Base-by-base conservation (phyloP, 2,113 vertebrate genomes). In the Mohoua ochrocephala region DNA sequence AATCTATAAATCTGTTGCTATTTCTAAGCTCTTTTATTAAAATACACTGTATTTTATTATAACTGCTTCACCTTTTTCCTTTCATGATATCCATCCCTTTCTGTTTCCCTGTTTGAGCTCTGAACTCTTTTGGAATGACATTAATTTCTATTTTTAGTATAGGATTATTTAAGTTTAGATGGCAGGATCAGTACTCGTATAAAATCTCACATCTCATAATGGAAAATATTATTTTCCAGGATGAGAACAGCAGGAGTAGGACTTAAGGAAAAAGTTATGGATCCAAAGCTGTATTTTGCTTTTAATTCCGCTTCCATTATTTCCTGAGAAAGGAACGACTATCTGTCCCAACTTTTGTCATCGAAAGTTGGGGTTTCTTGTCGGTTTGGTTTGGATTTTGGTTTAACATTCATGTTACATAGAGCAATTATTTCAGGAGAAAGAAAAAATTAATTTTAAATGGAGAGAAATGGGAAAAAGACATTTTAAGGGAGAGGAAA, bases 141-240 rank as follows among this genome's bases (percentile, higher is more conserved):
- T 57, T 57, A 16, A 70, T 87, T 94, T 87, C 90, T 93, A n/a
- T 82, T 90, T 87, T 87, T 93, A 91, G 81, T 71, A 35, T 39
- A 64, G 70, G 49, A 75, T 78, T 87, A 67, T 93, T 87, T 75
- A 91, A 76, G 35, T 76, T 82, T 39, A 94, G 69, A 68, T 71
- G 84, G 49, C 65, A 75, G 11, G 77, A 60, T 64, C 39, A 35
- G 64, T 61, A 54, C 54, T 91, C 44, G n/a, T 37, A 20, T 93
- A 76, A 83, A 94, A 87, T 76, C 59, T 79, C 65, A 41, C 20
- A 60, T 85, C 42, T 12, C 27, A 28, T 79, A 6, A 52, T 89
- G 84, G 91, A 95, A 95, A 94, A 69, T 56, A 69, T 10, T 5
- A 49, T 88, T 91, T 92, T 89, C 41, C 13, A 37, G 56, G 52